Evolutionary conservation across 2,113 vertebrate genomes (phyloP).

Genomic region (Tapirus terrestris): DNA sequence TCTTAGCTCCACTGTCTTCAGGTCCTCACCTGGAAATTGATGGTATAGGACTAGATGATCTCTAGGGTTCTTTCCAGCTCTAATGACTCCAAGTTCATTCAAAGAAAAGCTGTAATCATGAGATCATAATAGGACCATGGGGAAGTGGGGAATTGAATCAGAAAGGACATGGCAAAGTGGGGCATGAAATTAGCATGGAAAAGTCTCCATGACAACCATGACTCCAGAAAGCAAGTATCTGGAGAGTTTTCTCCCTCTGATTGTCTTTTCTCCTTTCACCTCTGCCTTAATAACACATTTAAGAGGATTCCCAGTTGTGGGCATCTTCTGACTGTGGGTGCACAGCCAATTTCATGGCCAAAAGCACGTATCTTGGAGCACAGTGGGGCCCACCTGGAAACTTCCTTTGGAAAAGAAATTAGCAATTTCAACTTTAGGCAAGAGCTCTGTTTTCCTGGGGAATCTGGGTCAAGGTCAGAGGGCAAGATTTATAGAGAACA

Average conservation of each 20-base stretch:
- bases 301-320: neutral
- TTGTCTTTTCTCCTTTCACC: neutral
- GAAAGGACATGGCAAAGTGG: neutral
- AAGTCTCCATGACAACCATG: neutral
- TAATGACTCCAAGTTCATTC: neutral
- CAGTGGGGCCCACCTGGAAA: neutral
- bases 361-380: neutral
- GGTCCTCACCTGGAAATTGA: neutral
- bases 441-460: neutral
- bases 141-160: neutral
- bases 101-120: neutral
- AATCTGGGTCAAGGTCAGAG: neutral
- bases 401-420: neutral
- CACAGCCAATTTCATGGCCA: neutral
- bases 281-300: neutral
- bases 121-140: neutral
- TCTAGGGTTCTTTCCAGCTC: neutral
- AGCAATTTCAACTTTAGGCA: neutral
- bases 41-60: neutral
- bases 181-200: neutral
- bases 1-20: neutral
- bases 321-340: neutral
- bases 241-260: neutral
- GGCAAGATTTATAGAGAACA: neutral
- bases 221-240: neutral